A percentile compares a stretch with the other conserved stretches of the same genome.
Evolutionary conservation across 2,888 invertebrate species (phyloP).

Genomic region (Dryococelus australis): DNA sequence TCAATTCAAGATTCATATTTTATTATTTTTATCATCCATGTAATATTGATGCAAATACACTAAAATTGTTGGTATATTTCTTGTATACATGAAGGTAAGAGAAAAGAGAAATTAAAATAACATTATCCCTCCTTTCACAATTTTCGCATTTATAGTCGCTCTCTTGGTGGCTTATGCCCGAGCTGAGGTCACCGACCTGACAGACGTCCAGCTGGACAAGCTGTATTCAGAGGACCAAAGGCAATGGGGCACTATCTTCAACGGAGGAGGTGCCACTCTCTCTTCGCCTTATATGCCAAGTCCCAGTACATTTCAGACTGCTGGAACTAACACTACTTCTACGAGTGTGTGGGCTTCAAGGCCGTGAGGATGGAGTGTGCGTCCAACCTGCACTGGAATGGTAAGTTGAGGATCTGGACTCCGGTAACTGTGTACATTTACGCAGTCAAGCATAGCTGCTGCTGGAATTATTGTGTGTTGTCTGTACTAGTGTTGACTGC

Average conservation of each 20-base stretch:
- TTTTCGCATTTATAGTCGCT: neutral
- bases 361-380: slow-evolving; percentile 26
- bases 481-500: neutral
- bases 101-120: neutral
- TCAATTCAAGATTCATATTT: too few species aligned
- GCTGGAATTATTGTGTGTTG: too few species aligned
- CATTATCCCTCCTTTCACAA: neutral
- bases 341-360: slow-evolving; percentile 23
- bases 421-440: neutral
- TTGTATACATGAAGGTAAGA: too few species aligned
- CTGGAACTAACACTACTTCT: slow-evolving; percentile 1
- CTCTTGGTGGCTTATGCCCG: neutral
- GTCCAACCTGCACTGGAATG: neutral
- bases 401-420: neutral
- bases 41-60: too few species aligned
- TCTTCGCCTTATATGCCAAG: neutral
- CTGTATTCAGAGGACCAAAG: neutral
- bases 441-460: neutral
- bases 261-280: neutral
- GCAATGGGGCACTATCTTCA: neutral
- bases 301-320: slow-evolving; percentile 11
- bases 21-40: too few species aligned
- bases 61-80: too few species aligned
- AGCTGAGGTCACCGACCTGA: slow-evolving; percentile 17
- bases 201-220: neutral